These are phyloP conservation scores for Griposia aprilina DNA, from an alignment of 2,888 invertebrate species.

Conservation along the genomic window DNA sequence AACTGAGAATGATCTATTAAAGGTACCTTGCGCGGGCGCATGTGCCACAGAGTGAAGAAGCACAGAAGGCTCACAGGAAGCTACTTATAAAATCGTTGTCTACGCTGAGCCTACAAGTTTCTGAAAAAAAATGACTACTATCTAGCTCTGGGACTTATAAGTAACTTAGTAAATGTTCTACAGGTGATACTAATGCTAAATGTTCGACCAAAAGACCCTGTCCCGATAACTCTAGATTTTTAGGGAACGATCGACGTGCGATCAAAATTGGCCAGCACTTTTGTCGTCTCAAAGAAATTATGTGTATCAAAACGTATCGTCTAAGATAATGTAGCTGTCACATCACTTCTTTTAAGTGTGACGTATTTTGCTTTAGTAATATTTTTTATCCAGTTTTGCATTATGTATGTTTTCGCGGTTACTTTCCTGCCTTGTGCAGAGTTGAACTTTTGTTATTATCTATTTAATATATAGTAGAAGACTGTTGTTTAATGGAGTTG, in stretches of 20 bases:
- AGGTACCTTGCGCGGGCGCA: constrained; percentile 16
- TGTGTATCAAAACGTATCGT: neutral
- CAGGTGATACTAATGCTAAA: neutral
- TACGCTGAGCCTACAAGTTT: neutral
- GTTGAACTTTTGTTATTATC: neutral
- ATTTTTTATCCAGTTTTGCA: neutral
- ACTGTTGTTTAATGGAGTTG: constrained; percentile 1
- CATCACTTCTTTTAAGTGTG: neutral
- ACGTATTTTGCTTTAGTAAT: neutral
- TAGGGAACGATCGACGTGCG: neutral
- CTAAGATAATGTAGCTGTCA: neutral
- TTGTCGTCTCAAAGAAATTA: neutral
- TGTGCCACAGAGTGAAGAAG: neutral
- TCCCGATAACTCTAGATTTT: neutral
- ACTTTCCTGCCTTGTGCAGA: neutral
- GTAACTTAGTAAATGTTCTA: neutral
- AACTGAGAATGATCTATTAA: constrained; percentile 40
- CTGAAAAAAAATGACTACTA: neutral
- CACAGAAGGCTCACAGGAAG: constrained; percentile 15
- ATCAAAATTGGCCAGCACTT: neutral
- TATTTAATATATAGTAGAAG: neutral
- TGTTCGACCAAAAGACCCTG: neutral
- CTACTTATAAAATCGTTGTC: neutral
- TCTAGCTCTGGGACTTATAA: neutral
- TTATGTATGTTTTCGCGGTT: neutral